phyloP scores from a whole-genome alignment of 2,797 vertebrate genomes.

The Podarcis siculus region DNA sequence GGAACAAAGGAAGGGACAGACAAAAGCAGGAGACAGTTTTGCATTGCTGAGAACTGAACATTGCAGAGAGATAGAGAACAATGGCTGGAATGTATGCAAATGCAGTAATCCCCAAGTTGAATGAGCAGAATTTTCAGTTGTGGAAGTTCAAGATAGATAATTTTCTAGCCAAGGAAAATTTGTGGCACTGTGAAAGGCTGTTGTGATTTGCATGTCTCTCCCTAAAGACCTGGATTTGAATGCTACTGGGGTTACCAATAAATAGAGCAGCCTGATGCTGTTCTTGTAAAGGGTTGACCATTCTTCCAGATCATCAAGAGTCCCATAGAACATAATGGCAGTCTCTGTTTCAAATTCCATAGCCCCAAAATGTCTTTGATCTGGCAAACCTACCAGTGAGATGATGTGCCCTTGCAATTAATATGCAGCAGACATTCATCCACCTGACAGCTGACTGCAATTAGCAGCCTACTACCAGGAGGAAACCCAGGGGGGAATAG shows the following conservation, averaged over 20 bases:
- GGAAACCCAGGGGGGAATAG: background rate
- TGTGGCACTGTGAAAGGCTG: no score
- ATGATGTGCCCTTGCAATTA: slow-evolving; percentile 16
- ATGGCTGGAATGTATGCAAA: no score
- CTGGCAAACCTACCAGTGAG: background rate
- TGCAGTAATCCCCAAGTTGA: no score
- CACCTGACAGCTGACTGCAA: slow-evolving; percentile 17
- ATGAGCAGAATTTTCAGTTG: no score
- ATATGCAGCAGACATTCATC: background rate
- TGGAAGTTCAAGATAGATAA: no score
- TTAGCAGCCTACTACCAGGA: background rate
- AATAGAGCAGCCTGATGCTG: background rate
- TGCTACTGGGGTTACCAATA: background rate
- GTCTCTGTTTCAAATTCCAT: slow-evolving; percentile 4
- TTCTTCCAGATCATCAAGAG: background rate
- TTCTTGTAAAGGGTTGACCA: background rate
- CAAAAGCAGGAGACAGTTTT: no score
- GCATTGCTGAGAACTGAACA: no score
- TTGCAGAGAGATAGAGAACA: no score
- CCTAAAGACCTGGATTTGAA: slow-evolving; percentile 6
- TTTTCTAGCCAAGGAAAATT: no score
- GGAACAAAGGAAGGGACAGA: no score
- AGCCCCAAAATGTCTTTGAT: slow-evolving; percentile 1
- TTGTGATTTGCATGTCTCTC: background rate
- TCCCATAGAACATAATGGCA: background rate